phyloP scores from a whole-genome alignment of 2,888 invertebrate genomes.

The Nectonema munidae region DNA sequence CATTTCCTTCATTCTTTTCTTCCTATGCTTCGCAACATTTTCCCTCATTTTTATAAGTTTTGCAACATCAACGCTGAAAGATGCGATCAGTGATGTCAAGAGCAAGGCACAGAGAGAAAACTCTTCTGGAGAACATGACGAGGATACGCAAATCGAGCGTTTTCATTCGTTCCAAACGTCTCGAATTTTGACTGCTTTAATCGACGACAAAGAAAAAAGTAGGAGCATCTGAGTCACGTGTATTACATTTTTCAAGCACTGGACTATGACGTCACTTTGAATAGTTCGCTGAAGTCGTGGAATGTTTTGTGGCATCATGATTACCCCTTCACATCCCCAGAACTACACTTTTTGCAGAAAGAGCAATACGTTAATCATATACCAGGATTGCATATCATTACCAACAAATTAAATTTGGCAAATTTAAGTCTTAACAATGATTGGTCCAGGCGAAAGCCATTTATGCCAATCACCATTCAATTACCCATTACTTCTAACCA shows the following conservation, averaged over 20 bases:
- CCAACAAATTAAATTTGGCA: not conserved
- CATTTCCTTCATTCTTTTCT: too few relatives aligned
- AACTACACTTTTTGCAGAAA: slow-evolving; percentile 19
- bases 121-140: too few relatives aligned
- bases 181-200: too few relatives aligned
- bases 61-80: too few relatives aligned
- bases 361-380: slow-evolving; percentile 26
- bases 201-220: too few relatives aligned
- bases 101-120: too few relatives aligned
- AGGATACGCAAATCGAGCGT: too few relatives aligned
- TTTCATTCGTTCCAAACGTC: too few relatives aligned
- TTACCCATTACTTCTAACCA: too few relatives aligned
- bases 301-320: slow-evolving; percentile 68
- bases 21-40: too few relatives aligned
- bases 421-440: slow-evolving; percentile 12
- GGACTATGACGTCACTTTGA: slow-evolving; percentile 30
- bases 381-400: not conserved
- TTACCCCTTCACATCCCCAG: slow-evolving; percentile 36
- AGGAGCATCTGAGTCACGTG: slow-evolving; percentile 44
- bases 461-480: slow-evolving; percentile 63
- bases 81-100: too few relatives aligned
- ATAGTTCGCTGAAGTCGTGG: slow-evolving; percentile 30
- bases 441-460: slow-evolving; percentile 43
- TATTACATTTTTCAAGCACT: slow-evolving; percentile 38
- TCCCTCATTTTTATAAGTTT: too few relatives aligned